A percentile compares a stretch with the other conserved stretches of the same genome.
These are phyloP conservation scores for Baryphthengus martii DNA, from an alignment of 2,113 vertebrate genomes.

Conservation along the genomic window DNA sequence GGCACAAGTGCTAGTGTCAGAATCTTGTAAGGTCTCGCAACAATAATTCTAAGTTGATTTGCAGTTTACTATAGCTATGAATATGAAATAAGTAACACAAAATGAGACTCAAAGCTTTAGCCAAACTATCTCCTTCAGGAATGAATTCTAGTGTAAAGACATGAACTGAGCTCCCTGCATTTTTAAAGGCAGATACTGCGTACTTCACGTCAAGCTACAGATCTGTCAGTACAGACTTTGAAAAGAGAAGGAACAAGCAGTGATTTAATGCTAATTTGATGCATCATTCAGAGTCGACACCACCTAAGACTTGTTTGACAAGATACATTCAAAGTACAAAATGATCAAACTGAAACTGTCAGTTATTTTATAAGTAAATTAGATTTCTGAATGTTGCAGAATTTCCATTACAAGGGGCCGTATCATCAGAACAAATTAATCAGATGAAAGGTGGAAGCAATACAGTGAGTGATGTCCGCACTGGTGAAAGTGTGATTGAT, in stretches of 20 bases:
- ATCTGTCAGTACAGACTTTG: background rate
- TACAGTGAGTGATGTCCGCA: background rate
- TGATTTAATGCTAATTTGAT: conserved; percentile 45
- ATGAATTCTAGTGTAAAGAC: background rate
- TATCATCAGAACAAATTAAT: background rate
- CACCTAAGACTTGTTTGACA: conserved; percentile 19
- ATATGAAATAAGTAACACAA: background rate
- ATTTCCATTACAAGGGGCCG: background rate
- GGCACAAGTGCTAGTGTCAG: background rate
- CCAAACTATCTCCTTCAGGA: background rate
- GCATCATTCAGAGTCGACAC: background rate
- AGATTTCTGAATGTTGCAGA: background rate
- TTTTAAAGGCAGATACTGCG: background rate
- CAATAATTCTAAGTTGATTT: background rate
- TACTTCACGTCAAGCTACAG: background rate
- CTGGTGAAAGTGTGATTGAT: background rate
- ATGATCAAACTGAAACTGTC: conserved; percentile 26
- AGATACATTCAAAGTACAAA: conserved; percentile 23
- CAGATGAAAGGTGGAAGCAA: conserved; percentile 12
- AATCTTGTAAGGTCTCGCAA: background rate
- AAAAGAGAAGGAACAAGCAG: background rate
- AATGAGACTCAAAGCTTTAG: background rate
- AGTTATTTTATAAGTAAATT: conserved; percentile 20
- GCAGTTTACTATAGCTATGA: background rate
- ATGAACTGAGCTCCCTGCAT: background rate